These are phyloP conservation scores for Heteromurus nitidus DNA, from an alignment of 2,888 invertebrate genomes.

Conservation along the genomic window DNA sequence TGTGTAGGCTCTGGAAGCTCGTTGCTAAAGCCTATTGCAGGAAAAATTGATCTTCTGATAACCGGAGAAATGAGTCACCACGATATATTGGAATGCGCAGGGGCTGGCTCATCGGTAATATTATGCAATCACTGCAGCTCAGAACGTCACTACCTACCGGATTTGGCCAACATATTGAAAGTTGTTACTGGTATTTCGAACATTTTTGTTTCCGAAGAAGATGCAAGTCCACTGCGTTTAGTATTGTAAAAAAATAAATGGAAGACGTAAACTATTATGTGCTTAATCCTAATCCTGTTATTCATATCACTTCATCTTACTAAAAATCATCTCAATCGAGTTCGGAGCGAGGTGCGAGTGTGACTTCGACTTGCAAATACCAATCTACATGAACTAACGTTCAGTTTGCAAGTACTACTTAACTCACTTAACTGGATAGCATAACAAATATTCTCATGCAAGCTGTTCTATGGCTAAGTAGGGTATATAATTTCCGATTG, in stretches of 20 bases:
- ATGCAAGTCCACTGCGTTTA: conserved; percentile 83
- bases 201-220: conserved; percentile 83
- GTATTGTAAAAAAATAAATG: conserved; percentile 28
- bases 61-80: conserved; percentile 97
- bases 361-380: no score
- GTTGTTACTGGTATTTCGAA: conserved; percentile 78
- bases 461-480: no score
- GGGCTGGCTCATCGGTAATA: conserved; percentile 86
- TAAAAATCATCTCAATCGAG: no score
- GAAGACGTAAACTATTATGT: no score
- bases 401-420: no score
- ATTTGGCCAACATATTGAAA: conserved; percentile 77
- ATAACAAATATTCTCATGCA: no score
- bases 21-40: conserved; percentile 82
- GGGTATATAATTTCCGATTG: no score
- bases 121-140: conserved; percentile 95
- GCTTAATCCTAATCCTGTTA: no score
- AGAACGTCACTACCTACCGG: conserved; percentile 88
- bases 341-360: no score
- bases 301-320: no score
- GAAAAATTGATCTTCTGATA: conserved; percentile 83
- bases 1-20: conserved; percentile 94
- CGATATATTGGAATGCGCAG: conserved; percentile 90
- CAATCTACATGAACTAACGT: no score
- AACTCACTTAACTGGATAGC: no score